Base-by-base conservation (phyloP, 1,140 invertebrate species). In the Polypedilum pembai region DNA sequence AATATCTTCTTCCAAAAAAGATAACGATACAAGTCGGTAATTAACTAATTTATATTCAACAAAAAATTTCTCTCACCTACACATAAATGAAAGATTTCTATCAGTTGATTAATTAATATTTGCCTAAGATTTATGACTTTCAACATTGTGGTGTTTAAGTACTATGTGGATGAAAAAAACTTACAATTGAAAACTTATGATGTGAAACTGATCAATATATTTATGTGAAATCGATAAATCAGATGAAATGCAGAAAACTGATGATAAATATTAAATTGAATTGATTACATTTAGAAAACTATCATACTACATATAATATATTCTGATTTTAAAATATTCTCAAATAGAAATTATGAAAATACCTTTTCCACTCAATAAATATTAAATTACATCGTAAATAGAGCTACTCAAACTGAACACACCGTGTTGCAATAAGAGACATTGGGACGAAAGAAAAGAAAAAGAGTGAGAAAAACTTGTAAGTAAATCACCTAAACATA, bases 1-100 rank as follows among this genome's bases (percentile, higher is more conserved):
- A 69, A 69, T 18, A 20, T 20, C 10, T 18, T 69, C 17, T 69
- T 18, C n/a, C 2, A 33, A 33, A 33, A 33, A 33, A 33, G 24
- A 33, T 33, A 33, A 33, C 5, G 24, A 33, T 33, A 33, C 24
- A 33, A 33, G 24, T 56, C 12, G n/a, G 8, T 69, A 69, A 69
- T 69, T 69, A 69, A 69, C 65, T 69, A 69, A 69, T 69, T 69
- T 69, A 69, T 69, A 69, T 20, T 69, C 65, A 69, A 21, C 17
- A 18, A 18, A 20, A n/a, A 33, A 18, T 69, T 69, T 69, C 65
- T 69, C 18, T 5, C 65, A 69, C 65, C 17, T 20, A n/a, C 65
- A 56, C 65, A 3, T 20, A 17, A 56, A 17, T 56, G 45, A 56
- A 8, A 56, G 45, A 56, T 56, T 56, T 21, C 8, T 18, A 18